Base-by-base conservation (phyloP, 2,888 invertebrate species). In the Hemithea aestivaria region DNA sequence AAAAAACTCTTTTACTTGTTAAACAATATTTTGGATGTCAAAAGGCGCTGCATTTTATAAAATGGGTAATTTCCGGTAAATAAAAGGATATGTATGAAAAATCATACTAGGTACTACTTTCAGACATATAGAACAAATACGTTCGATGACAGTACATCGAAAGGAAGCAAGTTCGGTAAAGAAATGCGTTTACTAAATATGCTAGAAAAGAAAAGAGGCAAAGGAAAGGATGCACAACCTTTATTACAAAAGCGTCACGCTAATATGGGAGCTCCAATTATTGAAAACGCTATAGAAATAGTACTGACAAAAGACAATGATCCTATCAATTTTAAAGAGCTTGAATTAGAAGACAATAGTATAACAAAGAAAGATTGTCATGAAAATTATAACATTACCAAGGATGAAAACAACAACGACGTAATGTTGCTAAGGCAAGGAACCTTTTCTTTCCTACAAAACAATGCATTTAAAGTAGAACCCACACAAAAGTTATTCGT, bases 401-500 rank as follows among this genome's bases (percentile, higher is more conserved):
- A 31, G 9, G 31, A 20, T 2, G 1, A 20, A 7, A 40, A 35
- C 9, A 27, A 28, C 10, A 23, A 28, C 10, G n/a, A 16, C 7
- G 8, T 11, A 1, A 20, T 10, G 5, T n/a, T 23, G 6, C 1
- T 9, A 22, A 1, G 9, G 20, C 6, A 16, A 12, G n/a, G 21
- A 10, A n/a, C 12, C 1, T 10, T 16, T 3, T 21, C 26, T 6
- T n/a, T 20, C 20, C 8, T 23, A 20, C 26, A 29, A 29, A 36
- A 37, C 23, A 37, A 33, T 20, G 8, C 33, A 3, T 42, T 33
- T 9, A 11, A 36, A 36, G 33, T 42, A 20, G 5, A 16, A 4
- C 16, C 16, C 2, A 42, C 33, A 22, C 10, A 20, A 6, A 33
- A 20, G 7, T 36, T 33, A 8, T 28, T 35, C 6, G 7, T 33